Evolutionary conservation across 1,140 invertebrate species (phyloP).

Genomic region (Muscidifurax raptorellus): DNA sequence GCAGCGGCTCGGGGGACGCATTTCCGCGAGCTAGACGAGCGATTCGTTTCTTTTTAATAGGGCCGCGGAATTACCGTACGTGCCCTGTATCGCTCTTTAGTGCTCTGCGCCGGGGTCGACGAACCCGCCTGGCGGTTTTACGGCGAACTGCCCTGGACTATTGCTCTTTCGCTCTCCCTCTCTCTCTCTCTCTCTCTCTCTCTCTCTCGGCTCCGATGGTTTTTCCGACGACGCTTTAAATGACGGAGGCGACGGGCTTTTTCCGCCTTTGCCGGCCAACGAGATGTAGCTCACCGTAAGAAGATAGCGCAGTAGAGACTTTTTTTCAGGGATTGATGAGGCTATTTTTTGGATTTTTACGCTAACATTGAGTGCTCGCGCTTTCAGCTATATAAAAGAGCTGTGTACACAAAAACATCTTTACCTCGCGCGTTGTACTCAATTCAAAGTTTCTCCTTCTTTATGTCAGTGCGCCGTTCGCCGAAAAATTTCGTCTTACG

Average conservation of each 20-base stretch:
- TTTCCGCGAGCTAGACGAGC: not conserved
- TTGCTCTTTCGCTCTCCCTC: no score
- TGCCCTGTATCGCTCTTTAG: constrained; percentile 6
- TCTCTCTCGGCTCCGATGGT: not conserved
- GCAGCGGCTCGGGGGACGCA: not conserved
- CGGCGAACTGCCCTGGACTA: not conserved
- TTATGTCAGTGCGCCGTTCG: no score
- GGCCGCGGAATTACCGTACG: constrained; percentile 3
- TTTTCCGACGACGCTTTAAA: not conserved
- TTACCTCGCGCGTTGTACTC: no score
- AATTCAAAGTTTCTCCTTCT: no score
- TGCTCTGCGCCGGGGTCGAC: not conserved
- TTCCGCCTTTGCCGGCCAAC: not conserved
- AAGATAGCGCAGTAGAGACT: not conserved
- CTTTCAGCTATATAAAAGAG: no score
- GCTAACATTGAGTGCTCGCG: not conserved
- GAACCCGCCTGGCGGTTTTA: not conserved
- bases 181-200: no score
- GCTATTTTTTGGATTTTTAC: not conserved
- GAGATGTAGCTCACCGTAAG: not conserved
- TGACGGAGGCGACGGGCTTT: not conserved
- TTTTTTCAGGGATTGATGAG: not conserved
- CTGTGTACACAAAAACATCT: no score
- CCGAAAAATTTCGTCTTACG: no score
- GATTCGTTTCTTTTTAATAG: constrained; percentile 13